A percentile compares a stretch with the other conserved stretches of the same genome.
These are phyloP conservation scores for Bucorvus abyssinicus DNA, from an alignment of 2,797 vertebrate genomes.

Conservation along the genomic window DNA sequence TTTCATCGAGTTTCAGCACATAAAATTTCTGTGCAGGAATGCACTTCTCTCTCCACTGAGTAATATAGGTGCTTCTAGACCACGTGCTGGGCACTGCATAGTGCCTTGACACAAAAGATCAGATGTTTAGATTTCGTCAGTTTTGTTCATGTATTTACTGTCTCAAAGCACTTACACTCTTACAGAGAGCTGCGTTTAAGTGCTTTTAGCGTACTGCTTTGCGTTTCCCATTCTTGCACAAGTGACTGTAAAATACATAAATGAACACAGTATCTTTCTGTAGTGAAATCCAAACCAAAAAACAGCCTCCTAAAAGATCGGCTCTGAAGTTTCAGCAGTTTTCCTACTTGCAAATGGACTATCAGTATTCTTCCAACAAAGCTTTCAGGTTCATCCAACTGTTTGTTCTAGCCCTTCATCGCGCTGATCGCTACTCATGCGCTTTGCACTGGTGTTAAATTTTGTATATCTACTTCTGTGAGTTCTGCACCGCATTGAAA, in stretches of 20 bases:
- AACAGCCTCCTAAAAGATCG: not conserved
- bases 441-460: conserved; percentile 25
- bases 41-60: not conserved
- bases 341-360: not conserved
- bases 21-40: not conserved
- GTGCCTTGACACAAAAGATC: not conserved
- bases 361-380: not conserved
- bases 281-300: not conserved
- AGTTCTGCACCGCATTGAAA: conserved; percentile 35
- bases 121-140: not conserved
- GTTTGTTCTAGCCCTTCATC: not conserved
- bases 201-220: not conserved
- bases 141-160: not conserved
- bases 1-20: not conserved
- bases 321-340: not conserved
- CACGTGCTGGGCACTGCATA: not conserved
- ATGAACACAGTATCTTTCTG: not conserved
- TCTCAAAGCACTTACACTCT: not conserved
- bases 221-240: not conserved
- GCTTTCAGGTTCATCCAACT: conserved; percentile 14
- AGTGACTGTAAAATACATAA: not conserved
- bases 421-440: not conserved
- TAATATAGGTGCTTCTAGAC: not conserved
- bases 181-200: not conserved
- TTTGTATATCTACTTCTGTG: conserved; percentile 8